phyloP scores from a whole-genome alignment of 2,113 vertebrate species.

The Amphiprion ocellaris region DNA sequence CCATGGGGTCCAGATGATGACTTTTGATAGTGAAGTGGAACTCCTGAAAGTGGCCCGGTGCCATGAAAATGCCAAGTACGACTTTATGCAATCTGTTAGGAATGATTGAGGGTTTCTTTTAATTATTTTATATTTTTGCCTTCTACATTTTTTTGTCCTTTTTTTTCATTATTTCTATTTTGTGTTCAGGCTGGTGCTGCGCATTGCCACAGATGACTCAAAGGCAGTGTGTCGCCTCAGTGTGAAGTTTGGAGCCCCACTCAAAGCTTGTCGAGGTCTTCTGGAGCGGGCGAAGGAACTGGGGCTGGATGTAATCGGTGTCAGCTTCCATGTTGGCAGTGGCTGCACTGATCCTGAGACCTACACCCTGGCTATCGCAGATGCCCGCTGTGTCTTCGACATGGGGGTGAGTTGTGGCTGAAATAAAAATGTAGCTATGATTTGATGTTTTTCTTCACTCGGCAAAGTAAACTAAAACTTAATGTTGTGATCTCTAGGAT shows the following conservation, averaged over 20 bases:
- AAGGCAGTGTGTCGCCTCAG: slow-evolving; percentile 95
- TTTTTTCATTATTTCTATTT: background rate
- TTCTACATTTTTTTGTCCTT: accelerated
- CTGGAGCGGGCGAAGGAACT: slow-evolving; percentile 93
- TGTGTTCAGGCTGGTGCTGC: slow-evolving; percentile 90
- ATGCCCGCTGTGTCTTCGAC: slow-evolving; percentile 95
- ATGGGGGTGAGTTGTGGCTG: slow-evolving; percentile 89
- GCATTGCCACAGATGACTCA: slow-evolving; percentile 97
- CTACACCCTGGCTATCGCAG: slow-evolving; percentile 92
- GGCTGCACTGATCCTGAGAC: slow-evolving; percentile 94
- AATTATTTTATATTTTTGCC: background rate
- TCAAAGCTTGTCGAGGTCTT: slow-evolving; percentile 92
- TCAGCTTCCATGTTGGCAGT: slow-evolving; percentile 98
- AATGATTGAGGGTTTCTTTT: background rate
- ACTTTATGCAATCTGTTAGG: background rate
- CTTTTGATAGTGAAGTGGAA: slow-evolving; percentile 97
- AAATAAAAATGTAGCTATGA: background rate
- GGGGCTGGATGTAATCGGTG: slow-evolving; percentile 92
- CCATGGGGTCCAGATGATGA: slow-evolving; percentile 98
- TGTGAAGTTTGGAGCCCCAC: slow-evolving; percentile 95
- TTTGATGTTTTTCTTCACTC: accelerated
- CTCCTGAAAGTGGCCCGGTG: slow-evolving; percentile 95
- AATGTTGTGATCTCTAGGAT: slow-evolving; percentile 74
- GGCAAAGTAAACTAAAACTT: background rate
- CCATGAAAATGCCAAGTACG: slow-evolving; percentile 97